Base-by-base conservation (phyloP, 1,140 invertebrate species). In the Scylla paramamosain region DNA sequence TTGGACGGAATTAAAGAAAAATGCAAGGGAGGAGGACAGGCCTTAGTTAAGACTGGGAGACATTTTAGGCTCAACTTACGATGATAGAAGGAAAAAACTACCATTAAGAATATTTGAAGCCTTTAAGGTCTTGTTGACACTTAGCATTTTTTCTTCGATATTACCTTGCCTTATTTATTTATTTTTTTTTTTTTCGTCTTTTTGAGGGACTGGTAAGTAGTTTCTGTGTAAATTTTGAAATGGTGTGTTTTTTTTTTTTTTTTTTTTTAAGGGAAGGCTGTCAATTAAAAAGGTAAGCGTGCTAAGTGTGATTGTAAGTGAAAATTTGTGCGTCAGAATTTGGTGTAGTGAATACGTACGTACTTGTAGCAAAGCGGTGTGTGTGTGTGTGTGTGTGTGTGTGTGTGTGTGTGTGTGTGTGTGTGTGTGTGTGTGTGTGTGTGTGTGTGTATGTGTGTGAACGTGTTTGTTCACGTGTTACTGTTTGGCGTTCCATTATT, bases 401-500 rank as follows among this genome's bases (percentile, higher is more conserved):
- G 83, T 84, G 83, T 84, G 83, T 84, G 83, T 84, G 83, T 84
- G 83, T 84, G 83, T 84, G 28, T 84, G 83, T 84, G 83, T 84
- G 83, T 84, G 83, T 84, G 83, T 84, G 83, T 84, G 83, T 84
- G 83, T 84, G 83, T 84, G 83, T 84, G 83, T 84, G 83, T 84
- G 83, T 84, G 83, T 84, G 83, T 84, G 83, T 84, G 83, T 84
- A 20, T 84, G 83, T 84, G 83, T 84, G 83, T 84, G 83, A 7
- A 20, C n/a, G 83, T 84, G 83, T 84, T 3, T 84, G 83, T 84
- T 0, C 12, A 20, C n/a, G 16, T n/a, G 16, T n/a, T 4, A 77
- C 10, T 77, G 59, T 25, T 77, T 77, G 59, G 59, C 10, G 10
- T 10, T 77, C 10, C n/a, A n/a, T n/a, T n/a, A n/a, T n/a, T n/a